Evolutionary conservation across 2,888 invertebrate species (phyloP).

Genomic region (Folsomia candida): DNA sequence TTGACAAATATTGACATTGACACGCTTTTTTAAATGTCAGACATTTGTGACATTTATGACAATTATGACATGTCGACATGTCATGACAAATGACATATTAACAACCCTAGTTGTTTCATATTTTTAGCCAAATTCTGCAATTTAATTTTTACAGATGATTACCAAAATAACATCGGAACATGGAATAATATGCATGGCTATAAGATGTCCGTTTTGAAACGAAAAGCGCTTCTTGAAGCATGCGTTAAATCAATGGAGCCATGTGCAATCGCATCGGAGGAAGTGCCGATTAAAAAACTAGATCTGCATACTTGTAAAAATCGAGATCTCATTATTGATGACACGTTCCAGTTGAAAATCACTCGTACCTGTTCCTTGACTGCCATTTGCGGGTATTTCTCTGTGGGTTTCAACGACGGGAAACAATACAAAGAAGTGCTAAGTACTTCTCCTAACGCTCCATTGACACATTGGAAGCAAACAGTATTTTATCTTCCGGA

Average conservation of each 20-base stretch:
- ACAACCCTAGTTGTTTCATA: too few relatives aligned
- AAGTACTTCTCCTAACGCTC: constrained; percentile 60
- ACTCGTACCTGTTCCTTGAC: constrained; percentile 68
- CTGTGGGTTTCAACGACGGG: constrained; percentile 57
- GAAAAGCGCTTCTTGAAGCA: constrained; percentile 76
- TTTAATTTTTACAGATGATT: too few relatives aligned
- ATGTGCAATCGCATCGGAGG: constrained; percentile 66
- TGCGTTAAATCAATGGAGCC: constrained; percentile 66
- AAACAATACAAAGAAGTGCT: constrained; percentile 22
- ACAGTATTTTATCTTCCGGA: constrained; percentile 81
- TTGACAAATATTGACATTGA: too few relatives aligned
- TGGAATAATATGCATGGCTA: constrained; percentile 94
- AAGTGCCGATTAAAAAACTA: constrained; percentile 66
- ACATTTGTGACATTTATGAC: too few relatives aligned
- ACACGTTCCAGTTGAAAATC: constrained; percentile 55
- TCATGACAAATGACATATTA: too few relatives aligned
- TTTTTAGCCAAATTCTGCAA: too few relatives aligned
- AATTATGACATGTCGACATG: too few relatives aligned
- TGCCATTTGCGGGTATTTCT: constrained; percentile 86
- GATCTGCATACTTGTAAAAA: constrained; percentile 71
- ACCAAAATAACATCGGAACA: constrained; percentile 72
- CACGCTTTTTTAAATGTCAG: too few relatives aligned
- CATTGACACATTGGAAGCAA: constrained; percentile 91
- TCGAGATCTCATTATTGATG: constrained; percentile 58
- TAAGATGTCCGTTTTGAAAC: constrained; percentile 87